Percentiles rank a stretch among this genome's conserved stretches.
Evolutionary conservation across 2,888 invertebrate species (phyloP).

Genomic region (Ceramica pisi): DNA sequence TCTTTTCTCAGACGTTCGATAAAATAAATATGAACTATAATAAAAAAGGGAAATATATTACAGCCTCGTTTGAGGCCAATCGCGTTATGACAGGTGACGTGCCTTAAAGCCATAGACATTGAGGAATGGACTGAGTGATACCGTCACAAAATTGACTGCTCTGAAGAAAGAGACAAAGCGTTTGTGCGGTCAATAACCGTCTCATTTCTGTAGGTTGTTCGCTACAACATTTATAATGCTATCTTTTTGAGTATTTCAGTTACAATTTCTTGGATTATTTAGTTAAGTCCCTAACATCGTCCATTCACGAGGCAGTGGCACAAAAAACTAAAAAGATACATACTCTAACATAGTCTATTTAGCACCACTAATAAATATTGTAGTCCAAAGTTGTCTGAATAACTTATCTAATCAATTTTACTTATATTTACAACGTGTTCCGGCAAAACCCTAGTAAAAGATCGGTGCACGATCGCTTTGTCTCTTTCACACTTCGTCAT

Average conservation of each 20-base stretch:
- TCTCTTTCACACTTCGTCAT: not conserved
- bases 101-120: slow-evolving; percentile 72
- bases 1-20: slow-evolving; percentile 72
- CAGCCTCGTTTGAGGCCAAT: slow-evolving; percentile 79
- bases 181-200: not conserved
- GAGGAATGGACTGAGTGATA: not conserved
- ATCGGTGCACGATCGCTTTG: not conserved
- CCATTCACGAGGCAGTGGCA: too few relatives aligned
- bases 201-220: not conserved
- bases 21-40: slow-evolving; percentile 83
- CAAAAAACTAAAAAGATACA: too few relatives aligned
- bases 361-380: too few relatives aligned
- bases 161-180: not conserved
- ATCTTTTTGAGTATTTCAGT: too few relatives aligned
- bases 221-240: too few relatives aligned
- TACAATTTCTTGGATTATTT: too few relatives aligned
- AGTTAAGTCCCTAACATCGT: too few relatives aligned
- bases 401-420: not conserved
- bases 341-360: too few relatives aligned
- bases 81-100: slow-evolving; percentile 86
- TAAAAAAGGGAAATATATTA: slow-evolving; percentile 75
- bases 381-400: not conserved
- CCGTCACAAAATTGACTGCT: not conserved
- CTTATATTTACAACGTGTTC: not conserved
- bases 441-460: not conserved